phyloP scores from a whole-genome alignment of 64 coral and sea anemone genomes.

The Catalaphyllia jardinei region DNA sequence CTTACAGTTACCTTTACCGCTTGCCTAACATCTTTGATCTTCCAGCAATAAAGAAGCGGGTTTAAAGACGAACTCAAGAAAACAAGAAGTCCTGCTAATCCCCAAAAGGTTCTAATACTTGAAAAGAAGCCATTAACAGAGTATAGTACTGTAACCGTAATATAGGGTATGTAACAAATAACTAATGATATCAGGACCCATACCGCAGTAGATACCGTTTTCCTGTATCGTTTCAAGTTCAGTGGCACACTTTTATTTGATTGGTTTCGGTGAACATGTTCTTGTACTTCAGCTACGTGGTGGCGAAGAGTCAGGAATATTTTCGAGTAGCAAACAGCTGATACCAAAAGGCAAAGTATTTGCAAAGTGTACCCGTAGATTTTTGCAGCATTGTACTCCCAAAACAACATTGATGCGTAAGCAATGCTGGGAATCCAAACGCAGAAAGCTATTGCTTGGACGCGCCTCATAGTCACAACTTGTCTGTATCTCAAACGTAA shows the following conservation, averaged over 20 bases:
- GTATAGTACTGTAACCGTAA: background rate
- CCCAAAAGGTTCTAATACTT: background rate
- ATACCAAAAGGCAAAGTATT: background rate
- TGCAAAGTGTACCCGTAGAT: background rate
- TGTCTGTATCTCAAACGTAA: slow-evolving; percentile 2
- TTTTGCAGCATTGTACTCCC: background rate
- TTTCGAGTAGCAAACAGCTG: background rate
- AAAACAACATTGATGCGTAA: background rate
- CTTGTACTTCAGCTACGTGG: background rate
- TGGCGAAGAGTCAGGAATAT: background rate
- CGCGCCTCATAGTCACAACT: background rate
- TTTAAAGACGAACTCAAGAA: slow-evolving; percentile 10
- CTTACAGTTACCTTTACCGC: background rate
- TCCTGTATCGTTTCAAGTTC: background rate
- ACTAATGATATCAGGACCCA: slow-evolving; percentile 1
- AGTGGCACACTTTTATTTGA: background rate
- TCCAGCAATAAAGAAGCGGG: slow-evolving; percentile 20
- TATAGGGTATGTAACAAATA: background rate
- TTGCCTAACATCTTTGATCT: background rate
- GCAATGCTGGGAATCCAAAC: background rate
- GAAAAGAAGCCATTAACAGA: background rate
- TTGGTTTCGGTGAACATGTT: background rate
- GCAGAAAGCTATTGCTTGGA: background rate
- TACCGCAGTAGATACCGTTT: background rate
- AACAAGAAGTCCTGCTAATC: background rate